Conservation (phyloP, 2,888 invertebrate genomes). For the Acronicta aceris region DNA sequence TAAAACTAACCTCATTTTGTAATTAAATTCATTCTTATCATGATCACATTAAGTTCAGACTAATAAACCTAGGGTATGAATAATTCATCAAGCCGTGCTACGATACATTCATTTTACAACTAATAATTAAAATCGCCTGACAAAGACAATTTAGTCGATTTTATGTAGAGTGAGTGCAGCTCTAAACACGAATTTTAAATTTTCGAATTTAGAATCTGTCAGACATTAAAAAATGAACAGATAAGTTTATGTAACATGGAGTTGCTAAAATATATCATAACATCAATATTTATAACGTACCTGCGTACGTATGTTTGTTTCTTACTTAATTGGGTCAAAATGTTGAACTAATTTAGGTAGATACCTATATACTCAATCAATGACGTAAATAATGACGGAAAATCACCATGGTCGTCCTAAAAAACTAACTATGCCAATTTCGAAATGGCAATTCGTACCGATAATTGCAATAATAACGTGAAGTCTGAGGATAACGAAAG, state of each 20-base stretch:
- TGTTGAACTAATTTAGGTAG: no score
- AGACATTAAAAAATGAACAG: neutral
- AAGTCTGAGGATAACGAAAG: no score
- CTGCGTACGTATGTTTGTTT: no score
- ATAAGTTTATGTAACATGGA: conserved; percentile 18
- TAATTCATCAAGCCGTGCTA: conserved; percentile 12
- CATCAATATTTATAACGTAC: conserved; percentile 3
- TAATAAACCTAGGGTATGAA: conserved; percentile 26
- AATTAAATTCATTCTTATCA: conserved; percentile 16
- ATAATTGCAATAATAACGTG: no score
- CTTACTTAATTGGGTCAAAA: no score
- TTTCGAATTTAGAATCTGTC: conserved; percentile 15
- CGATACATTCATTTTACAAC: conserved; percentile 2
- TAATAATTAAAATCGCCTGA: conserved; percentile 8
- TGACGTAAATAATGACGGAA: no score
- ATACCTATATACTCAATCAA: no score
- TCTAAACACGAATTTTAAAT: neutral
- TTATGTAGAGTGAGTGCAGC: neutral
- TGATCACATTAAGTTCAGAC: conserved; percentile 21
- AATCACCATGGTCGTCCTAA: no score
- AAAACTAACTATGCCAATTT: no score
- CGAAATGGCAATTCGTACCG: no score
- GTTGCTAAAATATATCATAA: conserved; percentile 15
- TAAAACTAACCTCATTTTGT: neutral
- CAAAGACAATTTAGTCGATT: conserved; percentile 18